Conservation (phyloP, 2,113 vertebrate species). For the Willisornis vidua region DNA sequence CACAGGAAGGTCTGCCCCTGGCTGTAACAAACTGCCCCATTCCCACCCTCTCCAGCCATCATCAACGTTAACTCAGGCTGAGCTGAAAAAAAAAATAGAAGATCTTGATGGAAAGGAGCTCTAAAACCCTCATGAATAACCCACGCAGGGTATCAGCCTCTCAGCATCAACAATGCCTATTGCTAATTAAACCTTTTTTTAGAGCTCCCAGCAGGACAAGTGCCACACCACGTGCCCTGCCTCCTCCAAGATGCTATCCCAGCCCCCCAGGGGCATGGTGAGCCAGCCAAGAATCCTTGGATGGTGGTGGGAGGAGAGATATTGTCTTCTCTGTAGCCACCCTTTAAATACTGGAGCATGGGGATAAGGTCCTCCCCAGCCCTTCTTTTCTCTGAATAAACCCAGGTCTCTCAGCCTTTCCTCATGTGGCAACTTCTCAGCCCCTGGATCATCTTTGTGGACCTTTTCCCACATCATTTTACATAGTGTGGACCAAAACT, state of each 20-base stretch:
- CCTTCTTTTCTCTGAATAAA: background rate
- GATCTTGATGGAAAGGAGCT: background rate
- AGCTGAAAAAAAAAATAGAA: background rate
- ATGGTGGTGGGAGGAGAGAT: background rate
- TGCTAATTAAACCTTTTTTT: background rate
- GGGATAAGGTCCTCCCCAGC: background rate
- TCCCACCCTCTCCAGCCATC: background rate
- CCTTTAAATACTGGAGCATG: background rate
- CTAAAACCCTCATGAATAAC: background rate
- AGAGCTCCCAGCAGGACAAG: background rate
- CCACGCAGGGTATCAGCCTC: background rate
- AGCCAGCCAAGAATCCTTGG: background rate
- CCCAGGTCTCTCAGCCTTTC: background rate
- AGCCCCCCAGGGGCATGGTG: background rate
- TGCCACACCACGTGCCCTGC: accelerated
- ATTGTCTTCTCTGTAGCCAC: background rate
- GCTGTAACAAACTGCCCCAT: background rate
- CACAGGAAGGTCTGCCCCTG: background rate
- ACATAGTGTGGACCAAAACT: background rate
- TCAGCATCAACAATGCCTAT: background rate
- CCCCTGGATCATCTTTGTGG: background rate
- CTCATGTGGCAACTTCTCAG: background rate
- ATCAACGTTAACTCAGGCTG: background rate
- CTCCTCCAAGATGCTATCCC: background rate
- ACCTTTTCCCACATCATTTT: background rate